Evolutionary conservation across 2,888 invertebrate species (phyloP).

Genomic region (Euplexia lucipara): DNA sequence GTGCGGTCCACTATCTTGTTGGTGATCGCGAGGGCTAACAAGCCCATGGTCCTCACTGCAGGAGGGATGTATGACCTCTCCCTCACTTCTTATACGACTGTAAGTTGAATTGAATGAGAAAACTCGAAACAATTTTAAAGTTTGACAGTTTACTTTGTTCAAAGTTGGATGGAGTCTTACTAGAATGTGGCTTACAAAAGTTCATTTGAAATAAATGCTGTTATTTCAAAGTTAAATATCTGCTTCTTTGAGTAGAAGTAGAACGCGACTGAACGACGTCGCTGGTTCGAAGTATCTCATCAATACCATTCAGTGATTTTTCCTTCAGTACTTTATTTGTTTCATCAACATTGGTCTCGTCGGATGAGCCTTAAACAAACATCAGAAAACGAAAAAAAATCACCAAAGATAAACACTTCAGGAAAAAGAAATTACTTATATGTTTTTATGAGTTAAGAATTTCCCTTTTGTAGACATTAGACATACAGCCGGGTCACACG

Average conservation of each 20-base stretch:
- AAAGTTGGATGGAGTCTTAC: slow-evolving; percentile 3
- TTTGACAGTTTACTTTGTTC: slow-evolving; percentile 39
- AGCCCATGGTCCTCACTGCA: slow-evolving; percentile 80
- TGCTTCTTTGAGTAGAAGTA: background rate
- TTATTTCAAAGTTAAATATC: slow-evolving; percentile 25
- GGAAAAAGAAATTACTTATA: background rate
- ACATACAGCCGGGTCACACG: slow-evolving; percentile 11
- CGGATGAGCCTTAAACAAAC: background rate
- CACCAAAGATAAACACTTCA: background rate
- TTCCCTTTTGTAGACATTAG: slow-evolving; percentile 14
- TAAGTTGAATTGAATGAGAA: slow-evolving; percentile 65
- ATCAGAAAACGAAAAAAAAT: slow-evolving; percentile 2
- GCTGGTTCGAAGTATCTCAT: slow-evolving; percentile 13
- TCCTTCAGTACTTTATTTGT: slow-evolving; percentile 5
- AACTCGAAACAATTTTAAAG: slow-evolving; percentile 33
- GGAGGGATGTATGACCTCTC: slow-evolving; percentile 86
- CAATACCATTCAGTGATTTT: background rate
- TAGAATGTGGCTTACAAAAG: slow-evolving; percentile 25
- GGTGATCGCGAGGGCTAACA: slow-evolving; percentile 78
- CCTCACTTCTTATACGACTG: slow-evolving; percentile 79
- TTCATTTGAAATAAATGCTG: slow-evolving; percentile 19
- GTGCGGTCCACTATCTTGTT: slow-evolving; percentile 76
- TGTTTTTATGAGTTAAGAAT: slow-evolving; percentile 18
- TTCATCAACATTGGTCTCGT: background rate
- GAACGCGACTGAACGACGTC: background rate